Conservation (phyloP, 1,140 invertebrate genomes). For the Condylostylus longicornis region DNA sequence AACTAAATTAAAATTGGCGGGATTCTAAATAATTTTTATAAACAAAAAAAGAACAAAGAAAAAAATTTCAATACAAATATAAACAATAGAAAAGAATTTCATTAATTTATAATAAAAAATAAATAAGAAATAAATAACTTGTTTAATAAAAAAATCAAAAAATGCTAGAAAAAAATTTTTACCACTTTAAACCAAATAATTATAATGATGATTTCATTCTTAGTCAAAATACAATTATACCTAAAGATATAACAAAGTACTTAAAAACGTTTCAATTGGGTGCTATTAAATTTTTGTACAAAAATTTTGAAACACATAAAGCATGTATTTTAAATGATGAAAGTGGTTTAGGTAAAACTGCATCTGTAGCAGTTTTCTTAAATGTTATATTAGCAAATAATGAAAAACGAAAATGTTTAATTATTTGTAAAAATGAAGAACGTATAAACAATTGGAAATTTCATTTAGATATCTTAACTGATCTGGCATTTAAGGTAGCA, state of each 20-base stretch:
- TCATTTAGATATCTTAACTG: constrained; percentile 19
- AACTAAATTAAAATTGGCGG: neutral
- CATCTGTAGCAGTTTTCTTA: constrained; percentile 15
- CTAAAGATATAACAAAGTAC: constrained; percentile 21
- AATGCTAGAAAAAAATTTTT: constrained; percentile 13
- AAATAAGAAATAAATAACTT: neutral
- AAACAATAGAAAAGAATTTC: neutral
- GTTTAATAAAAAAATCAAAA: neutral
- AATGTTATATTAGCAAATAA: constrained; percentile 10
- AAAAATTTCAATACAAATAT: constrained; percentile 1
- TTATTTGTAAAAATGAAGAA: constrained; percentile 26
- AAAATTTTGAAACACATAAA: constrained; percentile 18
- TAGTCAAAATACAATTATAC: constrained; percentile 15
- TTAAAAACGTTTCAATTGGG: constrained; percentile 24
- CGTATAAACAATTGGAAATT: constrained; percentile 22
- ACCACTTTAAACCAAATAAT: constrained; percentile 22
- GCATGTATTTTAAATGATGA: constrained; percentile 26
- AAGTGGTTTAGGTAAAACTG: constrained; percentile 22
- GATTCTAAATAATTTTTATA: neutral
- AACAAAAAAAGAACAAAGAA: too few relatives aligned
- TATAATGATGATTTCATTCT: constrained; percentile 19
- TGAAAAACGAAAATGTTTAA: constrained; percentile 15
- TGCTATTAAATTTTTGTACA: constrained; percentile 19
- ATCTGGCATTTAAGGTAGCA: constrained; percentile 16
- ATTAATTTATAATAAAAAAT: neutral